phyloP scores from a whole-genome alignment of 2,888 invertebrate genomes.

The Tenthredo distinguenda region DNA sequence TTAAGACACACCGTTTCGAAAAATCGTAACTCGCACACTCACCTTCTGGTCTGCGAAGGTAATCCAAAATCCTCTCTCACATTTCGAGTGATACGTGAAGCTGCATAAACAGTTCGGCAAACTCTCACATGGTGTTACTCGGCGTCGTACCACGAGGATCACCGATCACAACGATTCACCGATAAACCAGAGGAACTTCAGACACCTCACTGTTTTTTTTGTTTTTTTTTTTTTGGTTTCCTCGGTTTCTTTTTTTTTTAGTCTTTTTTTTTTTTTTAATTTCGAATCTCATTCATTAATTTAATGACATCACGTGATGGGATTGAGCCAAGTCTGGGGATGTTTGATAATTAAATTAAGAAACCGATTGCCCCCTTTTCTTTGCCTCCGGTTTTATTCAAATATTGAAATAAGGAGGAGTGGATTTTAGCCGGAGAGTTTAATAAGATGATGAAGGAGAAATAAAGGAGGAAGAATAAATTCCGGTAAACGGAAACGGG shows the following conservation, averaged over 20 bases:
- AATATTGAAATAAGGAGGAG: conserved; percentile 21
- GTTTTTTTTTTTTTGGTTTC: background rate
- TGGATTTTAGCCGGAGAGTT: background rate
- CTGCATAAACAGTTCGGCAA: background rate
- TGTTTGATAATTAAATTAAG: conserved; percentile 1
- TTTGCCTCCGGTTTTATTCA: background rate
- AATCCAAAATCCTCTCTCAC: background rate
- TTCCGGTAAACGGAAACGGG: background rate
- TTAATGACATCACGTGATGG: background rate
- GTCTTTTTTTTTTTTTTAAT: background rate
- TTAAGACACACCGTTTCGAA: background rate
- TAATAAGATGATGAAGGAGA: background rate
- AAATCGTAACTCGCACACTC: background rate
- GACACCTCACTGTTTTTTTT: background rate
- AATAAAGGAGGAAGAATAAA: background rate
- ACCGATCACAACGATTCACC: background rate
- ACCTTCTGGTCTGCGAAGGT: background rate
- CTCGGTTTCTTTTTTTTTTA: no score
- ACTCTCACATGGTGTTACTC: background rate
- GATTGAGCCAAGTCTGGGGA: background rate
- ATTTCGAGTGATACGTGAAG: background rate
- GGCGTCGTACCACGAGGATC: background rate
- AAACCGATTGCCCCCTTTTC: conserved; percentile 16
- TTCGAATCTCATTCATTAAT: background rate
- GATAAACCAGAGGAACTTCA: background rate